Evolutionary conservation across 2,888 invertebrate species (phyloP).

Genomic region (Leptinotarsa tumamoca): DNA sequence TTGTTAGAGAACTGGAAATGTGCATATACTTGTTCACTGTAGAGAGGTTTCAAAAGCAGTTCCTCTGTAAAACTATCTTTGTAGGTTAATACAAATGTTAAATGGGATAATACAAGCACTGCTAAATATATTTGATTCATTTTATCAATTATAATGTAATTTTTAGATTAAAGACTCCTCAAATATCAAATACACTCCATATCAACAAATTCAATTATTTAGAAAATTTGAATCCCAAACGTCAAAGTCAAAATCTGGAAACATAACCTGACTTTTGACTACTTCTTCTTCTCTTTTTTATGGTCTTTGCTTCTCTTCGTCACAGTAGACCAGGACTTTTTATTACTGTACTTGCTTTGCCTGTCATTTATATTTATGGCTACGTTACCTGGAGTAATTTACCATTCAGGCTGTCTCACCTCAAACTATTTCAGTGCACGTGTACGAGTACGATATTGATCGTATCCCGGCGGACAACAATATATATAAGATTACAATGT

Average conservation of each 20-base stretch:
- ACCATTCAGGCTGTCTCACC: too few relatives aligned
- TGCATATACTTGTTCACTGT: slow-evolving; percentile 86
- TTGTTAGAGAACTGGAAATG: slow-evolving; percentile 92
- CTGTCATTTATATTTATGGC: too few relatives aligned
- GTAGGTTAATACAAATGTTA: slow-evolving; percentile 32
- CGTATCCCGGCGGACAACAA: too few relatives aligned
- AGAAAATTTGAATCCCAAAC: not conserved
- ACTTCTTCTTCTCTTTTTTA: not conserved
- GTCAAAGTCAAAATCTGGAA: not conserved
- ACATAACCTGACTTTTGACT: not conserved
- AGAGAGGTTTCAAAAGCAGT: slow-evolving; percentile 85
- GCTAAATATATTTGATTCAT: slow-evolving; percentile 2
- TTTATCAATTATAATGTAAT: not conserved
- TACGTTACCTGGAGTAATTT: too few relatives aligned
- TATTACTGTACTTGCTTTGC: too few relatives aligned
- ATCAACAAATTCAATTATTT: not conserved
- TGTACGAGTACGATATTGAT: too few relatives aligned
- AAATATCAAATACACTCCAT: not conserved
- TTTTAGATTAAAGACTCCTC: not conserved
- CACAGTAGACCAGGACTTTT: too few relatives aligned
- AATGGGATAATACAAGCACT: slow-evolving; percentile 11
- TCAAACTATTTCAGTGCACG: too few relatives aligned
- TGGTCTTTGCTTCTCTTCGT: not conserved
- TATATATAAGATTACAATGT: too few relatives aligned
- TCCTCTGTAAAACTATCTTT: slow-evolving; percentile 87